Base-by-base conservation (phyloP, 2,797 vertebrate species). In the Phyllotis vaccarum region DNA sequence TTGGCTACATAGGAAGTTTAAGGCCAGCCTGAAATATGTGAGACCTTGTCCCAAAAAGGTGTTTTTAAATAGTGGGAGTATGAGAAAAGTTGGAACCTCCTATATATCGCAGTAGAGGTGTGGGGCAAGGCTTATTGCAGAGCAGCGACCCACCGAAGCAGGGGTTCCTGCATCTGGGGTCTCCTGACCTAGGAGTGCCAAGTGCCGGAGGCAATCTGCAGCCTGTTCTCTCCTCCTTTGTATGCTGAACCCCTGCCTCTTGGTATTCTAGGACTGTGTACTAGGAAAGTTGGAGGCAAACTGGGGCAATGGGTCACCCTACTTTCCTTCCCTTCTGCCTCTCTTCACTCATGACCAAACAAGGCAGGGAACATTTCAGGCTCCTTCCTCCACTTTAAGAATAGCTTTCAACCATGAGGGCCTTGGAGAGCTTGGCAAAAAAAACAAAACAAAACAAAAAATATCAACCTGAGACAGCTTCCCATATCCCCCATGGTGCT, bases 141-240 rank as follows among this genome's bases (percentile, higher is more conserved):
- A 79, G 74, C 60, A 37, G 37, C 64, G 54, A 19, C 52, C 21
- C 31, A 0, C 10, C 2, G 8, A 46, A 31, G 43, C 68, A 21
- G 64, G 58, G 34, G n/a, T 72, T 86, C 74, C 93, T 66, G 17
- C 5, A 22, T 92, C 79, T 91, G 89, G 68, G 22, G 31, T 66
- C 75, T 78, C n/a, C 0, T 80, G 86, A 79, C 24, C 34, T 7
- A 52, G 29, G 74, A 37, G 14, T 24, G 58, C 60, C 4, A 22
- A 76, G n/a, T 95, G 94, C 62, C 46, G 12, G 76, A 85, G 70
- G 37, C 85, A 49, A 52, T 2, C 91, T 95, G 43, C 34, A 17
- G 0, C 58, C 34, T 92, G 82, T 68, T 78, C n/a, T 76, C 60
- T 60, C 4, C 60, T 83, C 40, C 27, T 91, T 40, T 64, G 66